Percentiles rank a stretch among this genome's conserved stretches.
These are phyloP conservation scores for Phasia obesa DNA, from an alignment of 2,888 invertebrate genomes.

Conservation along the genomic window DNA sequence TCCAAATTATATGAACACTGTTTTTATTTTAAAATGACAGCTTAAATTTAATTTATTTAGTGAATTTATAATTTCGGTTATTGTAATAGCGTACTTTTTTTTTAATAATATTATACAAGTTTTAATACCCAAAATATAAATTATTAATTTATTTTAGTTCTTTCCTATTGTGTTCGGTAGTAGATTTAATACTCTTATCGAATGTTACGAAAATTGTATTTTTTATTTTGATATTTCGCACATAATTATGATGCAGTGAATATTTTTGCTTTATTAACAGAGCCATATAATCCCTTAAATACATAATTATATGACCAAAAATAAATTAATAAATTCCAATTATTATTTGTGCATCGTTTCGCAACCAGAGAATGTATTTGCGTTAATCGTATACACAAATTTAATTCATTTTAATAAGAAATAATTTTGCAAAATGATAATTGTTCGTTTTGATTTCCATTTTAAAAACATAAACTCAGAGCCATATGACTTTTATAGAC, in stretches of 20 bases:
- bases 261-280: conserved; percentile 8
- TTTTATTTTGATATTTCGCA: not conserved
- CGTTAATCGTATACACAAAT: conserved; percentile 2
- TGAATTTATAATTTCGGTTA: too few relatives aligned
- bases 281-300: conserved; percentile 2
- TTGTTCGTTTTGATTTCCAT: not conserved
- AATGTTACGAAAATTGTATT: not conserved
- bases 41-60: too few relatives aligned
- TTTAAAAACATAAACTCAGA: not conserved
- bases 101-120: too few relatives aligned
- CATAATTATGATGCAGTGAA: not conserved
- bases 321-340: conserved; percentile 13
- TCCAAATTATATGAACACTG: too few relatives aligned
- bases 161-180: too few relatives aligned
- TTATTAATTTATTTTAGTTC: too few relatives aligned
- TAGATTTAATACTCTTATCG: too few relatives aligned
- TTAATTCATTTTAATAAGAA: conserved; percentile 30
- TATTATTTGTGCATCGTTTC: not conserved
- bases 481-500: too few relatives aligned
- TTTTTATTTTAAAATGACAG: too few relatives aligned
- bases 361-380: conserved; percentile 12
- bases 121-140: too few relatives aligned
- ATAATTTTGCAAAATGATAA: conserved; percentile 3
- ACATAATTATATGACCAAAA: conserved; percentile 7
- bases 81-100: too few relatives aligned